Percentiles rank a stretch among this genome's conserved stretches.
These are phyloP conservation scores for Podilymbus podiceps DNA, from an alignment of 2,113 vertebrate species.

Conservation along the genomic window DNA sequence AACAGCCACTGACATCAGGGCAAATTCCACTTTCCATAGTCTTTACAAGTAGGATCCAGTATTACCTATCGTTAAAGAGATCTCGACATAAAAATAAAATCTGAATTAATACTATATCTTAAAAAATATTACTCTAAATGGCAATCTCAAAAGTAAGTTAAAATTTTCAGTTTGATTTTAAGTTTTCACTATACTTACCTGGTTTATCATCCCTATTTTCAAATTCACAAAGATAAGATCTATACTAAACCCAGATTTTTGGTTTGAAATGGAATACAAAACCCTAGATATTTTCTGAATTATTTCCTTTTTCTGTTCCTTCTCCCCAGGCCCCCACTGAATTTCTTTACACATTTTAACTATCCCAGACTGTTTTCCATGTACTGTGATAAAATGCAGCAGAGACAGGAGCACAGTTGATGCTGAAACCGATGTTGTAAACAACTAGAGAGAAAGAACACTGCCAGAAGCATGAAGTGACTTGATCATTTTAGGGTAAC, in stretches of 20 bases:
- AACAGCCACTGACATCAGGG: background rate
- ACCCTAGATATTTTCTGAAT: background rate
- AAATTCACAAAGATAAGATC: background rate
- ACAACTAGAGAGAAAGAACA: background rate
- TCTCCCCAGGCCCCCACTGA: background rate
- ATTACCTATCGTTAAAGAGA: background rate
- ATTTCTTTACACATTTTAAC: background rate
- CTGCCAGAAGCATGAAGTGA: background rate
- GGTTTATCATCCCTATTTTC: background rate
- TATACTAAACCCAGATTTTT: background rate
- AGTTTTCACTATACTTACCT: background rate
- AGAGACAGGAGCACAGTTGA: background rate
- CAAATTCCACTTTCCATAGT: background rate
- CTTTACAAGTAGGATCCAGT: background rate
- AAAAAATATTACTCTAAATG: background rate
- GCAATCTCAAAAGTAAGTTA: background rate
- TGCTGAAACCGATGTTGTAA: background rate
- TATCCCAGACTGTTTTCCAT: background rate
- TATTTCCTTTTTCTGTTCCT: background rate
- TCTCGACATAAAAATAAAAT: background rate
- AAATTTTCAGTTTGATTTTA: background rate
- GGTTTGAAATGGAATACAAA: background rate
- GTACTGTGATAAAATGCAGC: background rate
- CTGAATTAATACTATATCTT: background rate
- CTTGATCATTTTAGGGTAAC: background rate